These are phyloP conservation scores for Eidolon dupreanum DNA, from an alignment of 2,797 vertebrate genomes.

Conservation along the genomic window DNA sequence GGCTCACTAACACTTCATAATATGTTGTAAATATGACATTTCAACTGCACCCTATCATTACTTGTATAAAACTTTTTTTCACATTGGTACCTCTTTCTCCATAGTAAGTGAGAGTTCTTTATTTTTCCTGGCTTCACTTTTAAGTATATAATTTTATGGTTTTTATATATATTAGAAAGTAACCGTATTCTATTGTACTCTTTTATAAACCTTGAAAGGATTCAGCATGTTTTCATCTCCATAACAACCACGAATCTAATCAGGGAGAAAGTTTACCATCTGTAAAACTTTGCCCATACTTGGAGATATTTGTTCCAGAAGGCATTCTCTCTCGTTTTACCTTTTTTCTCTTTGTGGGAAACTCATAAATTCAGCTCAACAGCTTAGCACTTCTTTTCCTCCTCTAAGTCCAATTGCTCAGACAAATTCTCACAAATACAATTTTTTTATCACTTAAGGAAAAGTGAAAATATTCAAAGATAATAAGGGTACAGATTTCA, in stretches of 20 bases:
- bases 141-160: not conserved
- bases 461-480: not conserved
- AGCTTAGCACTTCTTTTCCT: not conserved
- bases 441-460: not conserved
- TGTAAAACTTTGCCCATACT: not conserved
- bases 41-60: not conserved
- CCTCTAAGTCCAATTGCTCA: not conserved
- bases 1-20: not conserved
- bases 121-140: not conserved
- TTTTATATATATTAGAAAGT: conserved; percentile 18
- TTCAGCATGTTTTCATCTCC: not conserved
- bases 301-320: not conserved
- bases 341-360: not conserved
- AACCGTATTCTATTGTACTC: not conserved
- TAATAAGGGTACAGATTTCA: not conserved
- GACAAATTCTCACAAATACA: not conserved
- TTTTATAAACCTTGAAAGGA: conserved; percentile 4
- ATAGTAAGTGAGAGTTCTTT: not conserved
- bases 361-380: not conserved
- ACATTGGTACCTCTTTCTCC: not conserved
- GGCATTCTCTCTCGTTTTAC: not conserved
- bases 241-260: not conserved
- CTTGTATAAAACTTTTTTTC: not conserved
- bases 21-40: not conserved
- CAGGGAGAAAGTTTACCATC: not conserved